A percentile compares a stretch with the other conserved stretches of the same genome.
Conservation (phyloP, 2,797 vertebrate genomes). For the Manis pentadactyla region DNA sequence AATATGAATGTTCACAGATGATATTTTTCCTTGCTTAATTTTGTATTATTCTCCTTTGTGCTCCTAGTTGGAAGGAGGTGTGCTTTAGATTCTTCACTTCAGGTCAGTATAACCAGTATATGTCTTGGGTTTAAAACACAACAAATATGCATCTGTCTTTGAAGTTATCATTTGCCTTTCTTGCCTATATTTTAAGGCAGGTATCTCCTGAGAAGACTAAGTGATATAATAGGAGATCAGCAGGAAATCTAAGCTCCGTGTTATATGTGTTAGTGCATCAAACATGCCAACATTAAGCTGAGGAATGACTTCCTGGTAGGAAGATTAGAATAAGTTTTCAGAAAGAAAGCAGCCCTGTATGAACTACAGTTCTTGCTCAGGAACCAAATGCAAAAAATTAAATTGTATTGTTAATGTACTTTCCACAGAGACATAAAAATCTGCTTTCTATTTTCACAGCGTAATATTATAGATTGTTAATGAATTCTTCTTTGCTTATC, state of each 20-base stretch:
- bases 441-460: background rate
- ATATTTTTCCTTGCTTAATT: constrained; percentile 27
- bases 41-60: constrained; percentile 70
- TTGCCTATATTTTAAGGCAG: constrained; percentile 69
- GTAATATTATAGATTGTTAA: constrained; percentile 35
- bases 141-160: constrained; percentile 65
- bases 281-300: constrained; percentile 78
- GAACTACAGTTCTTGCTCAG: constrained; percentile 69
- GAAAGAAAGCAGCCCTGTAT: constrained; percentile 54
- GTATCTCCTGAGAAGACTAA: constrained; percentile 74
- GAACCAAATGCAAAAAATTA: constrained; percentile 57
- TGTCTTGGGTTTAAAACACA: constrained; percentile 35
- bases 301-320: constrained; percentile 70
- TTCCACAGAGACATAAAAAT: constrained; percentile 65
- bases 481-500: constrained; percentile 54
- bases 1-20: constrained; percentile 47
- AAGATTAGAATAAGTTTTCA: constrained; percentile 73
- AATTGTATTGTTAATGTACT: constrained; percentile 67
- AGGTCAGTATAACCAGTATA: background rate
- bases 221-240: constrained; percentile 73
- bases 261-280: constrained; percentile 76
- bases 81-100: constrained; percentile 49
- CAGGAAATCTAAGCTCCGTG: constrained; percentile 55
- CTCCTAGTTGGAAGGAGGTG: constrained; percentile 25
- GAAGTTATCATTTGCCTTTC: constrained; percentile 75